Base-by-base conservation (phyloP, 2,113 vertebrate genomes). In the Progne subis region DNA sequence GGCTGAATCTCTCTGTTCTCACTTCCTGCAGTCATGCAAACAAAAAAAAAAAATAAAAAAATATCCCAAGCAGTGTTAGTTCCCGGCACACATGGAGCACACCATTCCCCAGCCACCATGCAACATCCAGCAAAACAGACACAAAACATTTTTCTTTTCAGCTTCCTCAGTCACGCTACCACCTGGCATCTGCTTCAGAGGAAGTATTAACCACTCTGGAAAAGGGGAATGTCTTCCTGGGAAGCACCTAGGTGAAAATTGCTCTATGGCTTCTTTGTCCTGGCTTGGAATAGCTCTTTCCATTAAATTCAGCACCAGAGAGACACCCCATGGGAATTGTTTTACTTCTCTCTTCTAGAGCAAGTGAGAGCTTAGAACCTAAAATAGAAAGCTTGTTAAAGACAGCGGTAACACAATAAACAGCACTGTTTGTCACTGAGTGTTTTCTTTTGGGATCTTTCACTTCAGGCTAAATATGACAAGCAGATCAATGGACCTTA, bases 321-420 rank as follows among this genome's bases (percentile, higher is more conserved):
- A 77, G 44, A 60, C 13, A n/a, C 0, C 2, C 13, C 49, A 6
- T 0, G 5, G 28, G 46, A 88, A 39, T 11, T 7, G 26, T 8
- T 59, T 92, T 23, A 69, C 34, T 86, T 49, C 49, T 88, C n/a
- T 79, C 70, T 89, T 89, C 84, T 52, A 26, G 37, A 77, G 6
- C 1, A 6, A 63, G 10, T 1, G 20, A 64, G 5, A 34, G 65
- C 60, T 65, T 39, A 61, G 47, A 57, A 80, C 32, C 67, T 74
- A 24, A 43, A 93, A 61, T 2, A 90, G 25, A 94, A 88, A 80
- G 37, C 6, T 83, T 34, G 63, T 90, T 90, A 84, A 57, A 82
- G 23, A 56, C 64, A 88, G 34, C 28, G 20, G 15, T 20, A 50
- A 64, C 23, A 68, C 18, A 57, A 67, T 11, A 50, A 26, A 57